Evolutionary conservation across 2,888 invertebrate genomes (phyloP), one percentile per base, ranked within the genome.

Genomic region (Volucella inanis): DNA sequence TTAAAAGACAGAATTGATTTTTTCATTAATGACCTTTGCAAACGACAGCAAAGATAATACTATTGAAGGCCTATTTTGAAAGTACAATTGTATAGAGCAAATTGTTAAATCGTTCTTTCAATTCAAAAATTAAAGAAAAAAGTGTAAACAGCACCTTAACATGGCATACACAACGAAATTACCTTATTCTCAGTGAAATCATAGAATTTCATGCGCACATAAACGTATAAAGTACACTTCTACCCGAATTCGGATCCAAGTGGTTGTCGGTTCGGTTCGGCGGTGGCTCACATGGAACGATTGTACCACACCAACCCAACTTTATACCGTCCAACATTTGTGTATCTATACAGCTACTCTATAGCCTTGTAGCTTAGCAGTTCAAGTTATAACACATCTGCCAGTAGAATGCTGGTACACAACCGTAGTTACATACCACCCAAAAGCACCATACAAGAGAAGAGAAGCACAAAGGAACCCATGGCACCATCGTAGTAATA

Each of bases 401-500:
- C 81, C 81, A 31, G 38, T 72, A 76, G 67, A 72, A 50, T 65
- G 71, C 45, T 31, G 45, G 62, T 80, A 76, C 62, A 64, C 50
- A 59, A 62, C 22, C 54, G 14, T 57, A 12, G 31, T 31, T 8
- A 38, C 22, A 57, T 57, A 18, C 50, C 52, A 52, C 61, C 62
- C 70, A 80, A 59, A 68, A 79, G 74, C 72, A 79, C 75, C 83
- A 43, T 74, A 80, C 75, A 65, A 59, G 31, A 31, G 31, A 31
- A 31, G 31, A 31, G 31, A 31, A 84, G 84, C 80, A 84, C 75
- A 84, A 84, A 80, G 84, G 65, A 84, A 80, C 75, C 75, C 84
- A 80, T 80, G 75, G 84, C 75, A 80, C 61, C 71, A 75, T 67
- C 80, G 70, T 74, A 84, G 83, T 75, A 75, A 84, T 84, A 80